Evolutionary conservation across 2,113 vertebrate species (phyloP), one percentile per base, ranked within the genome.

Genomic region (Archilochus colubris): DNA sequence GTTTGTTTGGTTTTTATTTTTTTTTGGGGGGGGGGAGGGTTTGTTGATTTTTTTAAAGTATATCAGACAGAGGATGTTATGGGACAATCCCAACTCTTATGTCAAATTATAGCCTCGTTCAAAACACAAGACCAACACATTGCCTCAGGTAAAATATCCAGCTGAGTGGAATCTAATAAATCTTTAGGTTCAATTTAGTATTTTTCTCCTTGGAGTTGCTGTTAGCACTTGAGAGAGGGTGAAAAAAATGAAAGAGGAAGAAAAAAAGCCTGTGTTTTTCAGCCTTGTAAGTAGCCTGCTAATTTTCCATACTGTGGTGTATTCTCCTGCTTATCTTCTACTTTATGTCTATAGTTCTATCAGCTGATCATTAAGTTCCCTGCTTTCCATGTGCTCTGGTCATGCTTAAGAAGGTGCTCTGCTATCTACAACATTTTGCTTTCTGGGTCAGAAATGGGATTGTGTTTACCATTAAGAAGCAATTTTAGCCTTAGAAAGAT

Each of bases 361-460:
- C 66, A 94, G 86, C 54, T 93, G 63, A 93, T 94, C 59, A 76
- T 55, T 66, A 63, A 19, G 9, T 73, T 97, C 76, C 51, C 58
- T 80, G 64, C 38, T 97, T 96, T 96, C 82, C 87, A 55, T 74
- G 76, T 80, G 58, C 55, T 96, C 93, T 94, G 89, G 84, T 82
- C 73, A 36, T 78, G 27, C 66, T 91, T 94, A 61, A 75, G 86
- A 85, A 92, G 86, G 53, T 76, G 40, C 63, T 93, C 46, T 88
- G 63, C 53, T 85, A 89, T 76, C 86, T 75, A 67, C 64, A 89
- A 67, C 5, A 50, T 67, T 92, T 80, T 91, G 33, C 81, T 89
- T 96, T 82, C 82, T 89, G 16, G 36, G 82, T 43, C 44, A 84
- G 73, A 91, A 95, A 95, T 84, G 89, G 16, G 44, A 44, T 83